Conservation (phyloP, 2,888 invertebrate species). For the Margaritifera margaritifera region DNA sequence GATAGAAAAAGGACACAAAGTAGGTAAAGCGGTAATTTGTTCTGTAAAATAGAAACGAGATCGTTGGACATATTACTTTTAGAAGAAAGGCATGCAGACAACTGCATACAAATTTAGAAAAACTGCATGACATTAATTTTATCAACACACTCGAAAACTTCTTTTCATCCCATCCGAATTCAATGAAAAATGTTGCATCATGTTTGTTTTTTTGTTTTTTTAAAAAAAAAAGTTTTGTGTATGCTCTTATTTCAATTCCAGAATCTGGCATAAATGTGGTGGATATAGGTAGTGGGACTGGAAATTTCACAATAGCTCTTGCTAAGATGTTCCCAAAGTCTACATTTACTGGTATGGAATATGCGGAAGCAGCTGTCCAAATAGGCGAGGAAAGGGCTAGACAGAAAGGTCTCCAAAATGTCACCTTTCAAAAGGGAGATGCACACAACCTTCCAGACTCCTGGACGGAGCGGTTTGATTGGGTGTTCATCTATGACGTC, state of each 20-base stretch:
- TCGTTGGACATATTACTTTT: no score
- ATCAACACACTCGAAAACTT: no score
- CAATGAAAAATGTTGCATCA: no score
- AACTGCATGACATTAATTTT: no score
- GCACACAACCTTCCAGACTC: slow-evolving; percentile 8
- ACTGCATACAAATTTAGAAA: no score
- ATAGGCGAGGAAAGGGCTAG: background rate
- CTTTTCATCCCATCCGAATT: no score
- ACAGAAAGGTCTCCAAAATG: slow-evolving; percentile 1
- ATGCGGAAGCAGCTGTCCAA: background rate
- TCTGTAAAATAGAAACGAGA: no score
- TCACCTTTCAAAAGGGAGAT: slow-evolving; percentile 3
- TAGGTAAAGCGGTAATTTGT: no score
- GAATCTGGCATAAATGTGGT: slow-evolving; percentile 5
- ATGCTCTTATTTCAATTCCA: background rate
- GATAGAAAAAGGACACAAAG: no score
- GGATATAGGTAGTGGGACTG: slow-evolving; percentile 9
- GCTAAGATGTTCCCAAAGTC: slow-evolving; percentile 7
- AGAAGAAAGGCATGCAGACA: no score
- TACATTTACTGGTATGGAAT: slow-evolving; percentile 5
- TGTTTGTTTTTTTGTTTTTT: no score
- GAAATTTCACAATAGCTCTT: background rate
- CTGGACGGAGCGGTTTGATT: slow-evolving; percentile 9
- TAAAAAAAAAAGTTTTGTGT: no score
- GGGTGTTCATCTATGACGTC: slow-evolving; percentile 7